phyloP scores from a whole-genome alignment of 2,113 vertebrate species.

The Gymnogyps californianus region DNA sequence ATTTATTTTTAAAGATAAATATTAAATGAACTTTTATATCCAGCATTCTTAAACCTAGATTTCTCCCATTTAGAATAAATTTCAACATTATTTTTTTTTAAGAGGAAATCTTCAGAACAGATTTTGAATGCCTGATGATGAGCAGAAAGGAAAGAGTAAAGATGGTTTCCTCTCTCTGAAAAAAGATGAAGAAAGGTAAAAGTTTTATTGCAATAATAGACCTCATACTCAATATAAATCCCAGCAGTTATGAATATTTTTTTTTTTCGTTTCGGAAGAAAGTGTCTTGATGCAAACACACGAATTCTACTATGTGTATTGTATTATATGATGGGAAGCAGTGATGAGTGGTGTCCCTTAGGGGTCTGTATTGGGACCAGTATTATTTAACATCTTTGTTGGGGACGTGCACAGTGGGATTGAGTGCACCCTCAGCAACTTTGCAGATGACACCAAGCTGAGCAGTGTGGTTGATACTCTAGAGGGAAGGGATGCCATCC shows the following conservation, averaged over 20 bases:
- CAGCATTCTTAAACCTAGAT: not conserved
- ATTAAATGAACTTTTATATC: not conserved
- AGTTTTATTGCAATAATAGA: not conserved
- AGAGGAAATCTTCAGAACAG: not conserved
- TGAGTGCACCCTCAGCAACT: not conserved
- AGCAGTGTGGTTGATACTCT: not conserved
- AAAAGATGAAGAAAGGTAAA: not conserved
- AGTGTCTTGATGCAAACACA: not conserved
- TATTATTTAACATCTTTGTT: not conserved
- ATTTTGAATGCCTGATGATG: not conserved
- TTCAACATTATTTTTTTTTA: not conserved
- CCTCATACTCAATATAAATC: not conserved
- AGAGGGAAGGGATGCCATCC: not conserved
- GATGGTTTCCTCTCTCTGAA: not conserved
- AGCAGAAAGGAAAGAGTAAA: not conserved
- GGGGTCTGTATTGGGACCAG: fast-evolving
- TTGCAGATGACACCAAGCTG: not conserved
- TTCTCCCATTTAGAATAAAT: not conserved
- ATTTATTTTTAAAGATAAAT: not conserved
- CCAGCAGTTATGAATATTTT: not conserved
- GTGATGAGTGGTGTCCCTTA: not conserved
- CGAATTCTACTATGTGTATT: not conserved
- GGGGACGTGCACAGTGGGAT: not conserved
- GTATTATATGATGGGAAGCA: not conserved
- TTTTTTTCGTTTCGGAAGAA: not conserved